These are phyloP conservation scores for Mizuhopecten yessoensis DNA, from an alignment of 1,140 invertebrate species.

Conservation along the genomic window DNA sequence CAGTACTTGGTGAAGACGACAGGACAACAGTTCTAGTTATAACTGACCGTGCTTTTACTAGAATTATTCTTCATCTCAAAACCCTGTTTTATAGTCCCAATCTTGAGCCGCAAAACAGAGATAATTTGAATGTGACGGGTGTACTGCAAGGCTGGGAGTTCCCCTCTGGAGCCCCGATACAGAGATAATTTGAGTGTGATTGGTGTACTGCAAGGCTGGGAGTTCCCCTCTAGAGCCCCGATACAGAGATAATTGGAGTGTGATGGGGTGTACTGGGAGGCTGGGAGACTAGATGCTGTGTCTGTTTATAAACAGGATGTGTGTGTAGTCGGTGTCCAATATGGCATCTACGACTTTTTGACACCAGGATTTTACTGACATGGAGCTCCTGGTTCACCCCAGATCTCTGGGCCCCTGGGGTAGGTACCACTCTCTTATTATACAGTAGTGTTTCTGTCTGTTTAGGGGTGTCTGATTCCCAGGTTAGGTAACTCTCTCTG, in stretches of 20 bases:
- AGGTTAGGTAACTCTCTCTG: too few relatives aligned
- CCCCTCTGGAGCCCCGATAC: slow-evolving; percentile 3
- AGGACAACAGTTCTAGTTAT: too few relatives aligned
- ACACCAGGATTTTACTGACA: neutral
- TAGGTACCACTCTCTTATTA: neutral
- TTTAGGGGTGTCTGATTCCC: too few relatives aligned
- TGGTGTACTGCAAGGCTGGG: neutral
- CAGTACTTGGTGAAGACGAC: too few relatives aligned
- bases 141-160: neutral
- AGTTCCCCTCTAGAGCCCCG: neutral
- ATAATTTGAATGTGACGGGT: neutral
- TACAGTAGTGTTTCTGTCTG: neutral
- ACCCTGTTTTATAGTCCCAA: too few relatives aligned
- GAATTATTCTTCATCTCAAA: too few relatives aligned
- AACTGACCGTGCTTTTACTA: too few relatives aligned
- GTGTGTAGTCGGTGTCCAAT: neutral
- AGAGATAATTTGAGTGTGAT: slow-evolving; percentile 6
- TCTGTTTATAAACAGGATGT: slow-evolving; percentile 39
- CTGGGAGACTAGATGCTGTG: neutral
- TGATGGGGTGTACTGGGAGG: slow-evolving; percentile 15
- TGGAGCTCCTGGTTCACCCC: slow-evolving; percentile 28
- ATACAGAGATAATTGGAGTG: slow-evolving; percentile 38
- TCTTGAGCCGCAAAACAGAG: too few relatives aligned
- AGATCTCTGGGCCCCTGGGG: neutral
- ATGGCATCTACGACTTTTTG: neutral